A percentile compares a stretch with the other conserved stretches of the same genome.
phyloP scores from a whole-genome alignment of 2,797 vertebrate species.

The Lateolabrax maculatus region DNA sequence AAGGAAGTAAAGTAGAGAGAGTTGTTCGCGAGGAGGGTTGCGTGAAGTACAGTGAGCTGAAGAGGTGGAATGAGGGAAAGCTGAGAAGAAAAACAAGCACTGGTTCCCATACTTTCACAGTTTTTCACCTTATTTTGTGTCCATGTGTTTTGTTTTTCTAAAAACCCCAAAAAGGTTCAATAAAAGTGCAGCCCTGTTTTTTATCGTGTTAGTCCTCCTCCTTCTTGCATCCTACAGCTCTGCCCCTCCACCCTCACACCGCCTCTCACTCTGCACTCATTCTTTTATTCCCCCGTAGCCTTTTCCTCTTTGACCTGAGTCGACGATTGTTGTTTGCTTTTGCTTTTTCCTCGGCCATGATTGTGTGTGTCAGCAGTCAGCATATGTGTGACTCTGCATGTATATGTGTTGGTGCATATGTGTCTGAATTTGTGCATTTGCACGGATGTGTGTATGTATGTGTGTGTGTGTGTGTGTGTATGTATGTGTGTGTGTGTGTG shows the following conservation, averaged over 20 bases:
- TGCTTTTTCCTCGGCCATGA: conserved; percentile 57
- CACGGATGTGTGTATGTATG: conserved; percentile 8
- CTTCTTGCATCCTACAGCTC: conserved; percentile 31
- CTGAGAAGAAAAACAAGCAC: conserved; percentile 74
- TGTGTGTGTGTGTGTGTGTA: conserved; percentile 13
- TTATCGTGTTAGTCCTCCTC: conserved; percentile 37
- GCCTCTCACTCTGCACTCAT: conserved; percentile 85
- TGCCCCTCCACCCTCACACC: conserved; percentile 64
- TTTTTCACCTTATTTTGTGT: conserved; percentile 66
- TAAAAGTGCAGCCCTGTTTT: conserved; percentile 73
- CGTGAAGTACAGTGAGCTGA: conserved; percentile 8
- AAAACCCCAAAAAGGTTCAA: conserved; percentile 66
- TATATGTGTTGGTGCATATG: conserved; percentile 15
- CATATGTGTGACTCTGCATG: too few species aligned
- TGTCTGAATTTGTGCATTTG: background rate
- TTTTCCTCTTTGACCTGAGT: conserved; percentile 75
- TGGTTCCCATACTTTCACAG: conserved; percentile 75
- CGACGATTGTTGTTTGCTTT: conserved; percentile 71
- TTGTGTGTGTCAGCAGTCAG: conserved; percentile 37
- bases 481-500: conserved; percentile 5
- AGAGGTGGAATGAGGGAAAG: conserved; percentile 20
- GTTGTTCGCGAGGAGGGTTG: conserved; percentile 13
- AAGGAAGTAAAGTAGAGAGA: conserved; percentile 33
- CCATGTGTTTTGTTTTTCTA: conserved; percentile 52
- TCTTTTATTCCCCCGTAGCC: conserved; percentile 76